These are phyloP conservation scores for Drosophila littoralis DNA, from an alignment of 1,140 invertebrate species.

Conservation along the genomic window DNA sequence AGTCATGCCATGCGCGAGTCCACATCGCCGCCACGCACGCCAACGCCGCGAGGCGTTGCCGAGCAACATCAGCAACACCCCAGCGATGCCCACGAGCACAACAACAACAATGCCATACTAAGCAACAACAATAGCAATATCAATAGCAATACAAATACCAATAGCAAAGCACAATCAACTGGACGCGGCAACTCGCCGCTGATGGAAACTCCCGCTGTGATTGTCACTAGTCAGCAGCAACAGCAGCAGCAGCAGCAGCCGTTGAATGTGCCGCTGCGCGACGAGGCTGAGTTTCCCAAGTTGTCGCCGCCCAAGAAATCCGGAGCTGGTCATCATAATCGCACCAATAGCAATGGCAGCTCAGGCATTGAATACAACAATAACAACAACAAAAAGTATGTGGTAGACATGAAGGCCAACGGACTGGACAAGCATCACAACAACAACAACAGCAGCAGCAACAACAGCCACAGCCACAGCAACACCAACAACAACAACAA, in stretches of 20 bases:
- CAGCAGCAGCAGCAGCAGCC: slow-evolving; percentile 71
- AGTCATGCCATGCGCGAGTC: slow-evolving; percentile 95
- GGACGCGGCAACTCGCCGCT: slow-evolving; percentile 84
- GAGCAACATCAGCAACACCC: slow-evolving; percentile 69
- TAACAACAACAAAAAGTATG: slow-evolving; percentile 61
- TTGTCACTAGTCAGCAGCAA: slow-evolving; percentile 83
- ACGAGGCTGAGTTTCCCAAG: slow-evolving; percentile 83
- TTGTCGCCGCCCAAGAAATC: slow-evolving; percentile 82
- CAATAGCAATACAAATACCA: slow-evolving; percentile 57
- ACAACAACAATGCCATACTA: slow-evolving; percentile 58
- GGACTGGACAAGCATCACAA: slow-evolving; percentile 60
- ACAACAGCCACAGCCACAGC: slow-evolving; percentile 37
- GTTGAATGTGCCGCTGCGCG: slow-evolving; percentile 72
- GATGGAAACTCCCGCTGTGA: slow-evolving; percentile 83
- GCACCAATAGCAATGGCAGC: slow-evolving; percentile 70
- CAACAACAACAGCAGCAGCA: slow-evolving; percentile 46
- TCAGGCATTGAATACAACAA: slow-evolving; percentile 65
- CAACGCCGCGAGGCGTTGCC: slow-evolving; percentile 85
- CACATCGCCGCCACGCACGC: slow-evolving; percentile 91
- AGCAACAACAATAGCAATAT: slow-evolving; percentile 53
- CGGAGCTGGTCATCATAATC: slow-evolving; percentile 65
- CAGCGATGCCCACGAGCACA: slow-evolving; percentile 69
- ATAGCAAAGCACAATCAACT: slow-evolving; percentile 77
- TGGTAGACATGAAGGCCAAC: slow-evolving; percentile 65
- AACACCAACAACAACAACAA: slow-evolving; percentile 48